A percentile compares a stretch with the other conserved stretches of the same genome.
Evolutionary conservation across 1,140 invertebrate species (phyloP).

Genomic region (Drosophila suzukii): DNA sequence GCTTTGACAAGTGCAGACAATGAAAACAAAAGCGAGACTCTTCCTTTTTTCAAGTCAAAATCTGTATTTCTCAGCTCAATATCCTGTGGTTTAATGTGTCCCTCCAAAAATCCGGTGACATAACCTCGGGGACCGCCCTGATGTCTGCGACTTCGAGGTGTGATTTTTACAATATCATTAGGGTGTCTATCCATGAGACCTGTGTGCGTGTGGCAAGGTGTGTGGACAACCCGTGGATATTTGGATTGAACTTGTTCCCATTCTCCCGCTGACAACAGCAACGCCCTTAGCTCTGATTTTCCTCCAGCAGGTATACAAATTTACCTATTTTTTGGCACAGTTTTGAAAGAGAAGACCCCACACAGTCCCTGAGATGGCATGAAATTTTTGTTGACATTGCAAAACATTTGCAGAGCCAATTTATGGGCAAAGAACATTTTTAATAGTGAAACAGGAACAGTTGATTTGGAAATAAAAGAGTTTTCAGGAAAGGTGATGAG

Average conservation of each 20-base stretch:
- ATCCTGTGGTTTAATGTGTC: slow-evolving; percentile 81
- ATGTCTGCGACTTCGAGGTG: slow-evolving; percentile 62
- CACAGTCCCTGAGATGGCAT: slow-evolving; percentile 55
- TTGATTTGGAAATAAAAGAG: slow-evolving; percentile 5
- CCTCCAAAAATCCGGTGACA: slow-evolving; percentile 68
- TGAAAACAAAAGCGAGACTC: slow-evolving; percentile 51
- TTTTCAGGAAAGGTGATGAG: slow-evolving; percentile 31
- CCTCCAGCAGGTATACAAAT: slow-evolving; percentile 25
- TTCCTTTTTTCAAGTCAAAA: slow-evolving; percentile 23
- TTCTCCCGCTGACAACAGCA: slow-evolving; percentile 69
- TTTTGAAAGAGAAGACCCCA: slow-evolving; percentile 58
- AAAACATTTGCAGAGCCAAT: slow-evolving; percentile 57
- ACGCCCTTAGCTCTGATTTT: slow-evolving; percentile 69
- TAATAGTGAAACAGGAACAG: slow-evolving; percentile 2
- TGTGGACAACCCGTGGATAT: slow-evolving; percentile 77
- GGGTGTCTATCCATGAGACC: slow-evolving; percentile 25
- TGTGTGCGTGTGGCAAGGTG: slow-evolving; percentile 64
- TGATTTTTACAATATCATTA: slow-evolving; percentile 83
- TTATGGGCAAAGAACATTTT: slow-evolving; percentile 19
- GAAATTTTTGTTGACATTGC: slow-evolving; percentile 78
- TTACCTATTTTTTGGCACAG: slow-evolving; percentile 18
- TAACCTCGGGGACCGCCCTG: slow-evolving; percentile 74
- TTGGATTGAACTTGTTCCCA: slow-evolving; percentile 49
- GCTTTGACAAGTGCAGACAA: slow-evolving; percentile 73
- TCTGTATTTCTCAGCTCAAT: slow-evolving; percentile 17